phyloP scores from a whole-genome alignment of 2,113 vertebrate genomes.

The Podocnemis expansa region DNA sequence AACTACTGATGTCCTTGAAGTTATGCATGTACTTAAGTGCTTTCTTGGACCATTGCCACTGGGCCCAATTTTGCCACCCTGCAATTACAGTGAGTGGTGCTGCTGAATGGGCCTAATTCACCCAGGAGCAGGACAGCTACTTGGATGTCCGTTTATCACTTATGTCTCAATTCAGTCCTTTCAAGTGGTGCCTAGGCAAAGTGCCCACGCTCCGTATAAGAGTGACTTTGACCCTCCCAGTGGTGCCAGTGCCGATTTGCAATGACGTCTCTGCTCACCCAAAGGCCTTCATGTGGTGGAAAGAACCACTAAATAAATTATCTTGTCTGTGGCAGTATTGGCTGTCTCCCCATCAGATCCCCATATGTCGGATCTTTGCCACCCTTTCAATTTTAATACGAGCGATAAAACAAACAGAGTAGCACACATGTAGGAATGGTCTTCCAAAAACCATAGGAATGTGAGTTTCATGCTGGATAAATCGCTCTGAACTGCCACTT shows the following conservation, averaged over 20 bases:
- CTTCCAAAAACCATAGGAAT: neutral
- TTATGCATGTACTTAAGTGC: neutral
- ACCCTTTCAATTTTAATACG: neutral
- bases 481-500: neutral
- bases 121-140: neutral
- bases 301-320: neutral
- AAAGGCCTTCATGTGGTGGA: neutral
- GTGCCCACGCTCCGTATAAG: neutral
- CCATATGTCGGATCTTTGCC: neutral
- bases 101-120: neutral
- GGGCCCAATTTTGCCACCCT: neutral
- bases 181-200: neutral
- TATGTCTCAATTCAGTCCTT: neutral
- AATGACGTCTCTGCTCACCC: neutral
- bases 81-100: neutral
- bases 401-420: neutral
- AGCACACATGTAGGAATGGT: neutral
- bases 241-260: neutral
- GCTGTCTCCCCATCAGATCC: neutral
- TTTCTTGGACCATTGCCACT: neutral
- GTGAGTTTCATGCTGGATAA: neutral
- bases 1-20: neutral
- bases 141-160: rapidly evolving
- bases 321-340: neutral
- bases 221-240: neutral